Base-by-base conservation (phyloP, 1,140 invertebrate genomes). In the Drosophila kepulauana region DNA sequence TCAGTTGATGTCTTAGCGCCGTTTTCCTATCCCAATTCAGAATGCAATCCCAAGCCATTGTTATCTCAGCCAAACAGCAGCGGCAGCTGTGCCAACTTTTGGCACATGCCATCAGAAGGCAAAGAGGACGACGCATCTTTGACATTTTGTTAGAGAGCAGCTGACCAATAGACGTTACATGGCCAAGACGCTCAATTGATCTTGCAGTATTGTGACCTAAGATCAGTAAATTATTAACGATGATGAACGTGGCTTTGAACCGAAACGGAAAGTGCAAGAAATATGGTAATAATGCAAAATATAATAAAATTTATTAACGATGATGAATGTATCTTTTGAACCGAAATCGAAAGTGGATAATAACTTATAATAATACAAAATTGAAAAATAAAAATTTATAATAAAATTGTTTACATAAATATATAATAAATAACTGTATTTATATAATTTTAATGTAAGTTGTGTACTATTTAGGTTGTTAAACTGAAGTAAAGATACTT, bases 1-100 rank as follows among this genome's bases (percentile, higher is more conserved):
- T 86, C 82, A 86, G 68, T 79, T 68, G 10, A 71, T 65, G 61
- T 82, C 58, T 80, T 84, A 89, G 84, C 80, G 85, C 84, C 84
- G 70, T 74, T 57, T 80, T 82, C 59, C 57, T 59, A 46, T 62
- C 13, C 65, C 48, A n/a, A 49, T 25, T 82, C 57, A 49, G 52
- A 61, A 51, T 66, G 54, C 73, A 79, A 79, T 76, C 30, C 13
- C 13, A 35, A 48, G n/a, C 72, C 54, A 88, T 89, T 88, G 80
- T 88, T 80, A 43, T 71, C 66, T 49, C 51, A 45, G 64, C 68
- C 76, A 71, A 51, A 48, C 16, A 15, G 43, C 43, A 13, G 16
- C 6, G 64, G 63, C 77, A 79, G 74, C 77, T 79, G 74, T 56
- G 41, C 57, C 74, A 68, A 62, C 74, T 76, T 75, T 65, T 59